These are phyloP conservation scores for Dolichoris vasculosae DNA, from an alignment of 1,140 invertebrate genomes.

Conservation along the genomic window DNA sequence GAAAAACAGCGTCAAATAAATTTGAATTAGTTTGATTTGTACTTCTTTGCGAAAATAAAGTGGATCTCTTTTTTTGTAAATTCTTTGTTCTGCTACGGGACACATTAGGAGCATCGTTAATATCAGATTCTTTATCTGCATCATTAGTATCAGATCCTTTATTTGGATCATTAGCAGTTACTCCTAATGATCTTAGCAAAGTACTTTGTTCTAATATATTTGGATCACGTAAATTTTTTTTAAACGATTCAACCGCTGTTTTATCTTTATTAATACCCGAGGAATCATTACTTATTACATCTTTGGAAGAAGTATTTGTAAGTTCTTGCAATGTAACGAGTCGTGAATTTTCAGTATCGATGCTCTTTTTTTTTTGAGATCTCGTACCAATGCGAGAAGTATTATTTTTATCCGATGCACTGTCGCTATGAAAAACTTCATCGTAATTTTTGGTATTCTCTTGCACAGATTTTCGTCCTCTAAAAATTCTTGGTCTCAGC, in stretches of 20 bases:
- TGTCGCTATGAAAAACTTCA: constrained; percentile 2
- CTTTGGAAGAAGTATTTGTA: no score
- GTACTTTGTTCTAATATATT: no score
- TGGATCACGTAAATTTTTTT: no score
- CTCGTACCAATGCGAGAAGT: neutral
- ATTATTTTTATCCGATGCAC: constrained; percentile 10
- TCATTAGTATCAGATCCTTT: neutral
- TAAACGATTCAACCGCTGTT: no score
- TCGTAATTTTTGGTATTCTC: constrained; percentile 17
- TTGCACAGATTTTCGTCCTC: neutral
- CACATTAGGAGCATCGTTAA: neutral
- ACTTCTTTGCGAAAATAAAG: constrained; percentile 10
- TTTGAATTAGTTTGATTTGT: neutral
- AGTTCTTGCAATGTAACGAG: neutral
- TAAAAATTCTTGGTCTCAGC: constrained; percentile 43
- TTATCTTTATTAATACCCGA: no score
- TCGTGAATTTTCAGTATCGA: no score
- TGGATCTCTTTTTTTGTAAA: neutral
- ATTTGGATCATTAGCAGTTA: neutral
- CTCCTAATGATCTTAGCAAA: neutral
- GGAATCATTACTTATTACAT: no score
- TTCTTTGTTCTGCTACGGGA: neutral
- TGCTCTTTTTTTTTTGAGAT: neutral
- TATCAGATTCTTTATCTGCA: no score
- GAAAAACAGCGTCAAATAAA: constrained; percentile 33